These are phyloP conservation scores for Siphlonurus alternatus DNA, from an alignment of 2,888 invertebrate species.

Conservation along the genomic window DNA sequence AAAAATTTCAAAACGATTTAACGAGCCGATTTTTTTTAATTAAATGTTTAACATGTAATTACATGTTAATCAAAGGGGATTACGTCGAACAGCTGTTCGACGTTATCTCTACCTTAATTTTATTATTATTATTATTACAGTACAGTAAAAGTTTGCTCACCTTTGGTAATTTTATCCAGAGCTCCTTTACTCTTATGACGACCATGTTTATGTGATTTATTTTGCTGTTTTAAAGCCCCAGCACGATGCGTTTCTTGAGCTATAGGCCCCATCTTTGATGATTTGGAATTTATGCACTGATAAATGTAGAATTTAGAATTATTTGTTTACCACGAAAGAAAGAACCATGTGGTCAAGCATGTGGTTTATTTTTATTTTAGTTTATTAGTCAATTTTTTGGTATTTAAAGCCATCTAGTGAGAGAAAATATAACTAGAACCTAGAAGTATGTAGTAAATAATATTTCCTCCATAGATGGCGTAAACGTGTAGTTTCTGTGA, in stretches of 20 bases:
- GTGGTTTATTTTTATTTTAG: not conserved
- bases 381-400: not conserved
- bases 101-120: too few species aligned
- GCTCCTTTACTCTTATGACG: slow-evolving; percentile 83
- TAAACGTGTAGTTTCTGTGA: not conserved
- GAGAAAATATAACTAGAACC: not conserved
- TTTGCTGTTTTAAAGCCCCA: slow-evolving; percentile 78
- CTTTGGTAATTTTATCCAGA: slow-evolving; percentile 58
- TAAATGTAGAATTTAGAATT: too few species aligned
- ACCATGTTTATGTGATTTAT: slow-evolving; percentile 85
- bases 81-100: too few species aligned
- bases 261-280: not conserved
- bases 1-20: too few species aligned
- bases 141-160: slow-evolving; percentile 32
- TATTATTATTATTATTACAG: too few species aligned
- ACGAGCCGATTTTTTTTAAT: too few species aligned
- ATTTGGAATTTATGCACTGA: too few species aligned
- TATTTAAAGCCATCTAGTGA: not conserved
- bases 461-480: not conserved
- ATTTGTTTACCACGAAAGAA: not conserved
- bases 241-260: slow-evolving; percentile 48
- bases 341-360: not conserved
- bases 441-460: not conserved
- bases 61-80: not conserved
- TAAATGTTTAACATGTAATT: too few species aligned